A percentile compares a stretch with the other conserved stretches of the same genome.
These are phyloP conservation scores for Ornithoptera alexandrae DNA, from an alignment of 2,888 invertebrate genomes.

Conservation along the genomic window DNA sequence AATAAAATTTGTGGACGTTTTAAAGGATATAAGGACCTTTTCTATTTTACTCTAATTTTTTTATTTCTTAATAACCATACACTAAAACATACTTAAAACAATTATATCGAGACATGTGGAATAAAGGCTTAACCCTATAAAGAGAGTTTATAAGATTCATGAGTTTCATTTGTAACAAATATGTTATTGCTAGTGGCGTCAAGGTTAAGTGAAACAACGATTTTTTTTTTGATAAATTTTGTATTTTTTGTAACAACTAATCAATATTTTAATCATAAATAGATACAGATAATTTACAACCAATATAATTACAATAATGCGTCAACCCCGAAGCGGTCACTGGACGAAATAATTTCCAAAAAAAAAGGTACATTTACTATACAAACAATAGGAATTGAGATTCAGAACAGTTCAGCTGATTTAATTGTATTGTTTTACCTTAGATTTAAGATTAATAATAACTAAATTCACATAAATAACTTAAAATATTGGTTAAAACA, in stretches of 20 bases:
- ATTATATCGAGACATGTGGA: too few relatives aligned
- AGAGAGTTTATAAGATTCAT: too few relatives aligned
- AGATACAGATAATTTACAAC: slow-evolving; percentile 75
- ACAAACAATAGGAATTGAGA: slow-evolving; percentile 70
- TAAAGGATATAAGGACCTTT: too few relatives aligned
- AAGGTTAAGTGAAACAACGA: slow-evolving; percentile 27
- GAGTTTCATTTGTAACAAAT: too few relatives aligned
- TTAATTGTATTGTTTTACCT: slow-evolving; percentile 56
- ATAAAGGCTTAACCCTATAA: too few relatives aligned
- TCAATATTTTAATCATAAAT: slow-evolving; percentile 78
- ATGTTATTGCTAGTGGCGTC: not conserved
- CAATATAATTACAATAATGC: slow-evolving; percentile 61
- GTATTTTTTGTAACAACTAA: slow-evolving; percentile 80
- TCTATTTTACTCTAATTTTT: too few relatives aligned
- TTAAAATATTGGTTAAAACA: slow-evolving; percentile 60
- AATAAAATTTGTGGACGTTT: too few relatives aligned
- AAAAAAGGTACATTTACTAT: slow-evolving; percentile 65
- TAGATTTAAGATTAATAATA: slow-evolving; percentile 45
- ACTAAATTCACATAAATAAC: slow-evolving; percentile 77
- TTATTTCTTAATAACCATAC: too few relatives aligned
- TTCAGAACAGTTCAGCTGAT: slow-evolving; percentile 77
- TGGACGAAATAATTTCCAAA: slow-evolving; percentile 74
- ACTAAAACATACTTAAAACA: too few relatives aligned
- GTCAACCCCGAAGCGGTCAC: slow-evolving; percentile 64
- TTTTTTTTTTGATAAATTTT: slow-evolving; percentile 74